A percentile compares a stretch with the other conserved stretches of the same genome.
Conservation (phyloP, 2,113 vertebrate genomes). For the Scatophagus argus region DNA sequence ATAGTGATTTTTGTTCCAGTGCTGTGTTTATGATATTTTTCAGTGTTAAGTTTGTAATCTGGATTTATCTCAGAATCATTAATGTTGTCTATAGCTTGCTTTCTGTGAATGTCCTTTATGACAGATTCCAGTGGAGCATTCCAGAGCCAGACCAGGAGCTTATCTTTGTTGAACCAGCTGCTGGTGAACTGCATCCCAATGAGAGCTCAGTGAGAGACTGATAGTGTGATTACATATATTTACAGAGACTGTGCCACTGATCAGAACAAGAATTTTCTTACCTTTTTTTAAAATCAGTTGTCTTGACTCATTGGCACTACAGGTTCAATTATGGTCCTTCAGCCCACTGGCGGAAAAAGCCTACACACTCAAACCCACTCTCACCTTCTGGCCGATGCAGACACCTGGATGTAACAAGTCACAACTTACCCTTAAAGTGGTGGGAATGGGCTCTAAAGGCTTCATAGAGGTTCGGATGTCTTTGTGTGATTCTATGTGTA, state of each 20-base stretch:
- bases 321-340: slow-evolving; percentile 92
- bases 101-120: slow-evolving; percentile 38
- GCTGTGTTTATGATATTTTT: slow-evolving; percentile 31
- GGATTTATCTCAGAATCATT: slow-evolving; percentile 12
- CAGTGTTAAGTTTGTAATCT: slow-evolving; percentile 6
- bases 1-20: neutral
- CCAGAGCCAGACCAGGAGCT: slow-evolving; percentile 73
- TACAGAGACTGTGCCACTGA: neutral
- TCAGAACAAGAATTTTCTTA: neutral
- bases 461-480: slow-evolving; percentile 80
- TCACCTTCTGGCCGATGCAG: slow-evolving; percentile 83
- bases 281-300: neutral
- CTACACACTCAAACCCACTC: slow-evolving; percentile 83
- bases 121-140: slow-evolving; percentile 90
- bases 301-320: slow-evolving; percentile 27
- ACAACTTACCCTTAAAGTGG: slow-evolving; percentile 81
- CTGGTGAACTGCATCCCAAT: slow-evolving; percentile 88
- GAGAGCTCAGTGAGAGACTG: slow-evolving; percentile 86
- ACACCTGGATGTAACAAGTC: slow-evolving; percentile 68
- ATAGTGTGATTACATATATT: neutral
- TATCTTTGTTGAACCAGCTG: slow-evolving; percentile 86
- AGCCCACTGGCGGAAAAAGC: slow-evolving; percentile 84
- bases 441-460: slow-evolving; percentile 83
- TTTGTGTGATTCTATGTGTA: neutral
- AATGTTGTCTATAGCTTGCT: slow-evolving; percentile 26